Conservation (phyloP, 2,113 vertebrate species). For the Archilochus colubris region DNA sequence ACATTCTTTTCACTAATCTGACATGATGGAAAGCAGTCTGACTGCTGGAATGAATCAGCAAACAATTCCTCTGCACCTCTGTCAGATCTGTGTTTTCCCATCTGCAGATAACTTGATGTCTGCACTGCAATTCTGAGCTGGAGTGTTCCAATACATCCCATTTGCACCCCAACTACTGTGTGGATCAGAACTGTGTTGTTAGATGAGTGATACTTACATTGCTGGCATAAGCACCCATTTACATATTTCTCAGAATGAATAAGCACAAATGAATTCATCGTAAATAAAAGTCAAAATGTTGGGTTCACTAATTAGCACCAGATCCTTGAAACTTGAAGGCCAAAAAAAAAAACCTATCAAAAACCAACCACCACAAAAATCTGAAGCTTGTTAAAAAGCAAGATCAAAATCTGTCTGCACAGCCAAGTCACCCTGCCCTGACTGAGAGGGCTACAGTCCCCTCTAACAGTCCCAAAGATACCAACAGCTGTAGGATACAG, state of each 20-base stretch:
- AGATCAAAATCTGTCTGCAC: neutral
- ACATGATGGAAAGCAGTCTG: neutral
- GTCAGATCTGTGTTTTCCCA: neutral
- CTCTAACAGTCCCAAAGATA: neutral
- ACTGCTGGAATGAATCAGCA: neutral
- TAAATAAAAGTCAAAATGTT: constrained; percentile 17
- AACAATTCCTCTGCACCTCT: neutral
- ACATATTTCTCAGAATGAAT: constrained; percentile 7
- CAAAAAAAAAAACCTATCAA: neutral
- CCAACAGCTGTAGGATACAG: neutral
- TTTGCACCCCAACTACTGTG: neutral
- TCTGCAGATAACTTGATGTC: neutral
- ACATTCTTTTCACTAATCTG: neutral
- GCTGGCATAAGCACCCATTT: neutral
- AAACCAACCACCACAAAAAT: constrained; percentile 29
- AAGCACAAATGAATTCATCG: constrained; percentile 33
- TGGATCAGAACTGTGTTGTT: neutral
- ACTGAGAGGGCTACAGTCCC: neutral
- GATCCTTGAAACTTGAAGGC: neutral
- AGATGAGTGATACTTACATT: neutral
- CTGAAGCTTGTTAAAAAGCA: neutral
- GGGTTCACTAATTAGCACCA: constrained; percentile 27
- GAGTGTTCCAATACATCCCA: neutral
- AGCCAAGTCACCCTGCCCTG: neutral
- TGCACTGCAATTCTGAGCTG: neutral